A percentile compares a stretch with the other conserved stretches of the same genome.
These are phyloP conservation scores for Thecophora atra DNA, from an alignment of 2,888 invertebrate genomes.

Conservation along the genomic window DNA sequence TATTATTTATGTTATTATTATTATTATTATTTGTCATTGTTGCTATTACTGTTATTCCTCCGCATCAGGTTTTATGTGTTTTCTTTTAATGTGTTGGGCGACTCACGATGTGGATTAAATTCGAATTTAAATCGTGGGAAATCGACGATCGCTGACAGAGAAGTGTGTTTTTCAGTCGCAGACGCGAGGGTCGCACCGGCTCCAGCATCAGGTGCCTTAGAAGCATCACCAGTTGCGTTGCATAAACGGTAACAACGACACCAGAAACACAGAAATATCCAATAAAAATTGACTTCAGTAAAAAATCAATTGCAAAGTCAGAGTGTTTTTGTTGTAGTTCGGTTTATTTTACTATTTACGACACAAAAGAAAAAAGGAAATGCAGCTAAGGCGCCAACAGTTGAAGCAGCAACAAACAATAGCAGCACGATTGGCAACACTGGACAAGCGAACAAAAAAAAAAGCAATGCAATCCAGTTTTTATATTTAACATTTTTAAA, in stretches of 20 bases:
- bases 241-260: no score
- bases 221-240: background rate
- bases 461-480: no score
- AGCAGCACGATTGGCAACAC: slow-evolving; percentile 19
- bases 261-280: background rate
- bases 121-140: slow-evolving; percentile 15
- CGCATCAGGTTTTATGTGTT: background rate
- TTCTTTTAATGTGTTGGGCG: background rate
- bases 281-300: background rate
- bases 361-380: background rate
- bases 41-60: background rate
- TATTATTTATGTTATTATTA: no score
- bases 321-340: background rate
- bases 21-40: background rate
- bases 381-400: no score
- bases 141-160: slow-evolving; percentile 3
- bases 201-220: background rate
- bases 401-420: background rate
- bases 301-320: background rate
- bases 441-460: background rate
- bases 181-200: background rate
- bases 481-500: no score
- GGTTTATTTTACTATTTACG: background rate
- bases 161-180: background rate
- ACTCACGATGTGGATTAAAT: slow-evolving; percentile 4